Evolutionary conservation across 2,888 invertebrate genomes (phyloP), one percentile per base, ranked within the genome.

Genomic region (Dolichopus griseipennis): DNA sequence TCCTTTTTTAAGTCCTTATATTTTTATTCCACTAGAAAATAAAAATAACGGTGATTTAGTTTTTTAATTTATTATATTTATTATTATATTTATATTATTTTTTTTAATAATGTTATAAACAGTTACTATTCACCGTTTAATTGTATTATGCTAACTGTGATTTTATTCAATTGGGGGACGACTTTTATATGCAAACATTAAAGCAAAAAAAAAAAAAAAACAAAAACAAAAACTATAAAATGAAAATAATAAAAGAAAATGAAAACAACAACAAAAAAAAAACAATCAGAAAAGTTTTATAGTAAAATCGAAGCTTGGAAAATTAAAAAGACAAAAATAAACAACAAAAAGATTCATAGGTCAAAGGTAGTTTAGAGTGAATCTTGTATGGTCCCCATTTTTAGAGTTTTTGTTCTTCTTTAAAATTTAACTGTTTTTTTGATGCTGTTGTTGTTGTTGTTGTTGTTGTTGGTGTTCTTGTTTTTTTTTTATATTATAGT

Each of bases 181-280:
- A 52, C 52, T 52, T 52, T 52, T 52, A 52, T 52, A 52, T 52
- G 52, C 52, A 52, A 52, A 52, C 52, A 52, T 18, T 52, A 52
- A 52, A 18, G 52, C 9, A 52, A 52, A 52, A 52, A 12, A 6
- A 52, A 12, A 52, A 52, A 15, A 18, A 52, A 52, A 37, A 37
- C 5, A 12, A 6, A 52, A 18, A 52, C 2, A 37, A 37, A 12
- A 10, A 9, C 34, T 10, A 37, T 2, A 37, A 52, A 18, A 52
- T 12, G 18, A 52, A 52, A 52, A 52, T 18, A 52, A 52, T 4
- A 52, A 52, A 15, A 52, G 18, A 7, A 52, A 52, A 43, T 43
- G n/a, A 12, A 12, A 41, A 41, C 41, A 41, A 15, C 1, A 41
- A 41, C 27, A 2, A 27, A 27, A 27, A 27, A 27, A 4, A 27